Evolutionary conservation across 37 sponge, comb jelly and placozoan species (phyloP).

Genomic region (Petrosia ficiformis): DNA sequence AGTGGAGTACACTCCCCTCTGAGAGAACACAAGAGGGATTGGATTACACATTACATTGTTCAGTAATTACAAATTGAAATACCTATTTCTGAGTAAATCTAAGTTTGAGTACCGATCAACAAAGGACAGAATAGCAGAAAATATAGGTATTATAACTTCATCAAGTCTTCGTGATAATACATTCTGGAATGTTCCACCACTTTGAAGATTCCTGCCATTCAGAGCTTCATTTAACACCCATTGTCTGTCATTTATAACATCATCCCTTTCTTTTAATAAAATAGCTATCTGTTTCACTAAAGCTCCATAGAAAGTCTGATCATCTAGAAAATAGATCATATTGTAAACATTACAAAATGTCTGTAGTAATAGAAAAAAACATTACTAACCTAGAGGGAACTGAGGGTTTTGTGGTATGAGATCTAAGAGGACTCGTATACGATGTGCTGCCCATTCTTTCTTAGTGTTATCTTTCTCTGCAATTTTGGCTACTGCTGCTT

Average conservation of each 20-base stretch:
- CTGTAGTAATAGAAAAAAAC: too few species aligned
- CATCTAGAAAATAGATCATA: slow-evolving; percentile 3
- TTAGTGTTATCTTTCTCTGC: slow-evolving; percentile 8
- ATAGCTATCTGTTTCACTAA: slow-evolving; percentile 41
- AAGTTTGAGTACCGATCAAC: slow-evolving; percentile 66
- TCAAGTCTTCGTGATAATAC: slow-evolving; percentile 48
- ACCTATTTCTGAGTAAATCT: slow-evolving; percentile 23
- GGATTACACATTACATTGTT: too few species aligned
- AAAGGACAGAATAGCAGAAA: slow-evolving; percentile 57
- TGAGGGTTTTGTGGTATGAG: slow-evolving; percentile 30
- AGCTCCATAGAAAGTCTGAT: slow-evolving; percentile 41
- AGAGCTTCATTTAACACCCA: slow-evolving; percentile 70
- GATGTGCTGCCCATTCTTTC: slow-evolving; percentile 21
- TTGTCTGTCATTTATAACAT: neutral
- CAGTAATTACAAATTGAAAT: too few species aligned
- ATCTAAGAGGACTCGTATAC: slow-evolving; percentile 21
- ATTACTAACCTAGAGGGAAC: slow-evolving; percentile 19
- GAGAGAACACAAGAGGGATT: too few species aligned
- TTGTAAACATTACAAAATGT: neutral
- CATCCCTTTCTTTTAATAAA: slow-evolving; percentile 52
- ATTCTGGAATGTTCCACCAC: slow-evolving; percentile 70
- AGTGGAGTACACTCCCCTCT: too few species aligned
- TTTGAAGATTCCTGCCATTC: slow-evolving; percentile 34
- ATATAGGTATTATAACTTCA: slow-evolving; percentile 48
- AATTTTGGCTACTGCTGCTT: slow-evolving; percentile 48